phyloP scores from a whole-genome alignment of 1,140 invertebrate genomes.

The Drosophila punjabiensis region DNA sequence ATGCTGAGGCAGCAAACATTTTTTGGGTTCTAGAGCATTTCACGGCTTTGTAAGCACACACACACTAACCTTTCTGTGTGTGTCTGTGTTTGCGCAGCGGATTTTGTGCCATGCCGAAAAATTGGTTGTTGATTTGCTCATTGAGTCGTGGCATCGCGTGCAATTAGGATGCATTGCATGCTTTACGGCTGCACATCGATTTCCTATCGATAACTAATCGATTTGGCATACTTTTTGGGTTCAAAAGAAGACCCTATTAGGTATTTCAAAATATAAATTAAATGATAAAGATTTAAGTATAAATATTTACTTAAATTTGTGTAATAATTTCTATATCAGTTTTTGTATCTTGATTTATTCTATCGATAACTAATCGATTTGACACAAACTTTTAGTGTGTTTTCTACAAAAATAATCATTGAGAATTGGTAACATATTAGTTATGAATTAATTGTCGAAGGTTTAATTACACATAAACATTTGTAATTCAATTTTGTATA shows the following conservation, averaged over 20 bases:
- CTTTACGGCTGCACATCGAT: constrained; percentile 9
- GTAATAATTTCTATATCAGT: neutral
- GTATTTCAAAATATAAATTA: neutral
- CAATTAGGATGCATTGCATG: constrained; percentile 30
- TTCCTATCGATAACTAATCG: constrained; percentile 6
- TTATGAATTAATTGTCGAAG: too few species aligned
- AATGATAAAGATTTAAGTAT: neutral
- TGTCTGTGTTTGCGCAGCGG: constrained; percentile 15
- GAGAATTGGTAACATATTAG: too few species aligned
- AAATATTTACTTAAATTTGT: neutral
- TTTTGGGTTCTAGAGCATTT: constrained; percentile 36
- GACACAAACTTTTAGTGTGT: neutral
- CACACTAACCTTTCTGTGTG: constrained; percentile 10
- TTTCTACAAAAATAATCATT: too few species aligned
- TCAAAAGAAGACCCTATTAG: neutral
- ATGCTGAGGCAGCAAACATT: constrained; percentile 46
- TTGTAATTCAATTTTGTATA: too few species aligned
- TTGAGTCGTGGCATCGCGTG: constrained; percentile 28
- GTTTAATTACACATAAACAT: too few species aligned
- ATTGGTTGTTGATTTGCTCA: constrained; percentile 37
- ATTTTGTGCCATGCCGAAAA: constrained; percentile 28
- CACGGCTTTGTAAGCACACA: constrained; percentile 31
- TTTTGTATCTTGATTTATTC: neutral
- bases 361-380: neutral
- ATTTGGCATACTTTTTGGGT: constrained; percentile 13